Evolutionary conservation across 2,888 invertebrate genomes (phyloP).

Genomic region (Xylota segnis): DNA sequence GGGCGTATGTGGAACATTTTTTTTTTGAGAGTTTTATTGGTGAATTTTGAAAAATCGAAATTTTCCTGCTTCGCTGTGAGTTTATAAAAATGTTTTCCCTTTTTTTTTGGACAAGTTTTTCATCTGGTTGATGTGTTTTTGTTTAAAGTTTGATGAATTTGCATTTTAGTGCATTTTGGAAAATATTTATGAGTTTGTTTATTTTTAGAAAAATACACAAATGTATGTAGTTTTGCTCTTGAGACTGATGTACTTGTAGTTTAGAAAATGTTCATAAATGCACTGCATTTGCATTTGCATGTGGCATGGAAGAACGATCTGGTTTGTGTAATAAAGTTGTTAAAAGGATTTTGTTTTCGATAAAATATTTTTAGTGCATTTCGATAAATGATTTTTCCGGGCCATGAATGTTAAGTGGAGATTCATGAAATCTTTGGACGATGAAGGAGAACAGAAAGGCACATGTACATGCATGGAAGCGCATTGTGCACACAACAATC

Average conservation of each 20-base stretch:
- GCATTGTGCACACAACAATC: no score
- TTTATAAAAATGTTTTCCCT: background rate
- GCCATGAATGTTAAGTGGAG: background rate
- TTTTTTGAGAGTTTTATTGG: constrained; percentile 34
- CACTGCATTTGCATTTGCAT: background rate
- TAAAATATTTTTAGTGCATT: background rate
- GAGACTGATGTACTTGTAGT: background rate
- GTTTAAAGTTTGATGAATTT: constrained; percentile 44
- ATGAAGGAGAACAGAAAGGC: background rate
- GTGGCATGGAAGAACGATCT: constrained; percentile 14
- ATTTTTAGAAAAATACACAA: constrained; percentile 4
- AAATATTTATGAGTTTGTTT: constrained; percentile 34
- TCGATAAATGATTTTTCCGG: constrained; percentile 1
- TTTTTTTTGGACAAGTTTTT: background rate
- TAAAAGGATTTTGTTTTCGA: constrained; percentile 12
- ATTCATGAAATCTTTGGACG: background rate
- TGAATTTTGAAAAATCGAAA: constrained; percentile 25
- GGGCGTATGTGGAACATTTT: constrained; percentile 68
- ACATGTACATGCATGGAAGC: no score
- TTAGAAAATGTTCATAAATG: background rate
- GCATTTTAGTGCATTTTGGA: constrained; percentile 44
- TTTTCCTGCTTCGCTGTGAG: constrained; percentile 11
- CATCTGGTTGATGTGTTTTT: constrained; percentile 4
- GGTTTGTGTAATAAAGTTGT: constrained; percentile 18
- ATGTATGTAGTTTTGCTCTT: constrained; percentile 6